Evolutionary conservation across 2,797 vertebrate species (phyloP).

Genomic region (Melopsittacus undulatus): DNA sequence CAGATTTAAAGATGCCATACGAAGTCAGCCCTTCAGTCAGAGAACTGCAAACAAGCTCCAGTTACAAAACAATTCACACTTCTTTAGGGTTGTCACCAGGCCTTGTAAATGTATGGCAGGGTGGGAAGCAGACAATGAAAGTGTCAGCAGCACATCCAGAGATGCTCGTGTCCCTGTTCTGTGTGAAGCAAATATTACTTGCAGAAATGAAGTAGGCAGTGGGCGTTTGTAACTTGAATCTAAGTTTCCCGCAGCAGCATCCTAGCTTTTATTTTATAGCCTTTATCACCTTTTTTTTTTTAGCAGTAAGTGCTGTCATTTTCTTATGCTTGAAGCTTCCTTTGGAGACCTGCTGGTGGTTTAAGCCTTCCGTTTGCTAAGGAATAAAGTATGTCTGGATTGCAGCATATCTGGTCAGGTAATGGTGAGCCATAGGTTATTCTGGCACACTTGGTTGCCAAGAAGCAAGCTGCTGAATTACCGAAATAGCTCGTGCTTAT

Average conservation of each 20-base stretch:
- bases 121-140: neutral
- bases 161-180: neutral
- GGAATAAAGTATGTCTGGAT: neutral
- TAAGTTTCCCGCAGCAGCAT: neutral
- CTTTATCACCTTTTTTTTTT: neutral
- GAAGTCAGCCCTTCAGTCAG: neutral
- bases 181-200: neutral
- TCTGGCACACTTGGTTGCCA: neutral
- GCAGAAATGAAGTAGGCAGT: neutral
- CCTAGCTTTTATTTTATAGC: neutral
- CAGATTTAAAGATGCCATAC: neutral
- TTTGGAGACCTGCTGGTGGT: neutral
- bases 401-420: neutral
- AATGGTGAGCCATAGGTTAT: neutral
- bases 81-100: neutral
- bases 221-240: neutral
- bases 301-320: neutral
- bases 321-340: neutral
- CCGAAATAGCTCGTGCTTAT: neutral
- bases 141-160: neutral
- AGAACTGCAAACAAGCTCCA: neutral
- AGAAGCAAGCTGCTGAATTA: neutral
- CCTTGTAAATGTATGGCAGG: fast-evolving
- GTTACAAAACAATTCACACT: neutral
- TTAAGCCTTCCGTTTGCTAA: neutral